Evolutionary conservation across 2,113 vertebrate genomes (phyloP).

Genomic region (Octodon degus): DNA sequence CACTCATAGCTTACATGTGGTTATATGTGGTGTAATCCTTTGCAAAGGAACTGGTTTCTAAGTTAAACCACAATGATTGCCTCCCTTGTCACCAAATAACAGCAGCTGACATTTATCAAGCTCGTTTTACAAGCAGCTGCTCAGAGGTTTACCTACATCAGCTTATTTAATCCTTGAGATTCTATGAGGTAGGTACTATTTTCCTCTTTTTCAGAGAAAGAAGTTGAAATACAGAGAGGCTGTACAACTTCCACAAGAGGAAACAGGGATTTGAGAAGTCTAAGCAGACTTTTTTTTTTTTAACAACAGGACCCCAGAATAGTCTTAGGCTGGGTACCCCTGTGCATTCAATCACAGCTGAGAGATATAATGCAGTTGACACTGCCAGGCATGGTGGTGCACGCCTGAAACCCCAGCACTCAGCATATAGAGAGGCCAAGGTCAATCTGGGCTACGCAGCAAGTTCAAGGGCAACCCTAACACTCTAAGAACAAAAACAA

Average conservation of each 20-base stretch:
- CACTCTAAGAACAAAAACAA: background rate
- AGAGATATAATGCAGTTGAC: background rate
- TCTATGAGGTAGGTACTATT: background rate
- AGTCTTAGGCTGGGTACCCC: background rate
- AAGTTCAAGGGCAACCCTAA: background rate
- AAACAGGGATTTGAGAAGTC: constrained; percentile 5
- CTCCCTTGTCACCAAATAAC: constrained; percentile 1
- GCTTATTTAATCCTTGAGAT: background rate
- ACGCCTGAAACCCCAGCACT: background rate
- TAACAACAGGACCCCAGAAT: background rate
- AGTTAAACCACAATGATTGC: constrained; percentile 29
- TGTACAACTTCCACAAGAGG: background rate
- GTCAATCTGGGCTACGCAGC: background rate
- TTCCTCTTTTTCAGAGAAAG: background rate
- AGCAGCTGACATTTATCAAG: constrained; percentile 58
- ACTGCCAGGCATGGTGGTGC: background rate
- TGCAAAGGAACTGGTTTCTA: constrained; percentile 47
- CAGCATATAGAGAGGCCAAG: background rate
- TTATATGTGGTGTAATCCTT: background rate
- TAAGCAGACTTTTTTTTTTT: background rate
- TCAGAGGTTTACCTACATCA: constrained; percentile 30
- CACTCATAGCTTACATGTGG: background rate
- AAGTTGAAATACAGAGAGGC: background rate
- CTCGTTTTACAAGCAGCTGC: constrained; percentile 20
- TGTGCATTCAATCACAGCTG: too few relatives aligned